Base-by-base conservation (phyloP, 2,888 invertebrate genomes). In the Petrophora chlorosata region DNA sequence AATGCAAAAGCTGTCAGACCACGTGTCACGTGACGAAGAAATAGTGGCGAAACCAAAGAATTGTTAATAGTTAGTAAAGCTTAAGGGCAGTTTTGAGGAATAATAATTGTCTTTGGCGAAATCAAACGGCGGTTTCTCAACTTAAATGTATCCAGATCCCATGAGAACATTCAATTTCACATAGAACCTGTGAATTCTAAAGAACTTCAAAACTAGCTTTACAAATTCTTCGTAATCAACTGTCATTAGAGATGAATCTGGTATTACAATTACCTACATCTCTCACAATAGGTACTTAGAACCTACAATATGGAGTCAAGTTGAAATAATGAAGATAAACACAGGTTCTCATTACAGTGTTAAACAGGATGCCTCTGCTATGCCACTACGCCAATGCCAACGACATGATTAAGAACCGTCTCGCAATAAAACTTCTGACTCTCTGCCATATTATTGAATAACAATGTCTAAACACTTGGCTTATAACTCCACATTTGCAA, bases 241-340 rank as follows among this genome's bases (percentile, higher is more conserved):
- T 16, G n/a, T 9, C 1, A 35, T 13, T 13, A 8, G 2, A 8
- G 5, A n/a, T 17, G 9, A 12, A 28, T 34, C 39, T 29, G 28
- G 28, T 39, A 26, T 39, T 45, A 19, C 26, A 3, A 46, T 44
- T 39, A 12, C 12, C n/a, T n/a, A 15, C 25, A 32, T 39, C 32
- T 39, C 33, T 3, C 16, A 36, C 12, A 36, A n/a, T n/a, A n/a
- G n/a, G 29, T 25, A 36, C 22, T 23, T 9, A 9, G 16, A 3
- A 1, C n/a, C 16, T 2, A 0, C 3, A 5, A 8, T 9, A 9
- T 39, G 48, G 63, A 61, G 61, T 68, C 63, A 42, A 40, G 59
- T 70, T 63, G 54, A 62, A 65, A 58, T 61, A 61, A 58, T 61
- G 57, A 55, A 61, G 67, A 67, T 67, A 71, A 67, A 65, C 63